These are phyloP conservation scores for Holotrichia oblita DNA, from an alignment of 1,140 invertebrate genomes.

Conservation along the genomic window DNA sequence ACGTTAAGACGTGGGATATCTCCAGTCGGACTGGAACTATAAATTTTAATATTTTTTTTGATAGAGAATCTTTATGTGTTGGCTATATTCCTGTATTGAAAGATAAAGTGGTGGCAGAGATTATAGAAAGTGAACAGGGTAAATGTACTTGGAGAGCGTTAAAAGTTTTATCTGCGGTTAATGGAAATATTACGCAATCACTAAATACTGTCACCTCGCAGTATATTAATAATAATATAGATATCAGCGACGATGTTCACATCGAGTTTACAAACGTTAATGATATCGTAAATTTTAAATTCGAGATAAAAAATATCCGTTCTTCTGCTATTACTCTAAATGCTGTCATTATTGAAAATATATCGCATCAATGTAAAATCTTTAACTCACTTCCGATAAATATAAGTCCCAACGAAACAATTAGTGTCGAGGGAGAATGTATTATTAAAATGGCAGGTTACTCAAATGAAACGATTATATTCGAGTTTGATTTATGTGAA, in stretches of 20 bases:
- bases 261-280: conserved; percentile 58
- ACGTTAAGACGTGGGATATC: conserved; percentile 66
- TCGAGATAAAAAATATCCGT: conserved; percentile 50
- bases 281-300: conserved; percentile 58
- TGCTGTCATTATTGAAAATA: conserved; percentile 43
- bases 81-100: conserved; percentile 66
- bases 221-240: conserved; percentile 52
- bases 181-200: not conserved
- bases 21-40: conserved; percentile 62
- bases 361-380: conserved; percentile 56
- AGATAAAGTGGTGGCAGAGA: conserved; percentile 68
- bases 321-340: conserved; percentile 49
- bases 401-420: conserved; percentile 42
- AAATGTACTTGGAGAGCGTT: conserved; percentile 69
- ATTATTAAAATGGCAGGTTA: conserved; percentile 66
- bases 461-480: conserved; percentile 65
- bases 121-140: conserved; percentile 75
- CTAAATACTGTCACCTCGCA: not conserved
- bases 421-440: conserved; percentile 62
- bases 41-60: conserved; percentile 67
- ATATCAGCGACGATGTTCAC: conserved; percentile 59
- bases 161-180: conserved; percentile 60
- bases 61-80: conserved; percentile 62
- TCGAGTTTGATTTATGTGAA: not conserved
- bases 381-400: not conserved